phyloP scores from a whole-genome alignment of 2,113 vertebrate genomes.

The Antennarius striatus region DNA sequence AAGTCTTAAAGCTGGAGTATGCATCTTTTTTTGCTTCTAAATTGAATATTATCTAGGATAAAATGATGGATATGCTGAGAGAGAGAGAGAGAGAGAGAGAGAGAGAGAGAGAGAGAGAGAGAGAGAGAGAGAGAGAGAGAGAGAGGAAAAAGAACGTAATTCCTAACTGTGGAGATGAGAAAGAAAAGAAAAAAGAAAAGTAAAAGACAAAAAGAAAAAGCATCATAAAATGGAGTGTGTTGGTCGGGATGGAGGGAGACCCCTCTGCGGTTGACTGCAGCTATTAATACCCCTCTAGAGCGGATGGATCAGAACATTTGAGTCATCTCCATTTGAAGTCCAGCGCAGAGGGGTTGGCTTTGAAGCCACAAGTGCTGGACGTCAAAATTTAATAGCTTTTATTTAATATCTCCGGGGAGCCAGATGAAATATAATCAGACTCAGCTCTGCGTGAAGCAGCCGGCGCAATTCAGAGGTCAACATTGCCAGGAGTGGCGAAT shows the following conservation, averaged over 20 bases:
- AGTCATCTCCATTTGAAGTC: constrained; percentile 56
- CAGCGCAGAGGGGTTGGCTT: constrained; percentile 12
- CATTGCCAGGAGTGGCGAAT: background rate
- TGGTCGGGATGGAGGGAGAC: constrained; percentile 1
- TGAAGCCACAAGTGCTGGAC: constrained; percentile 17
- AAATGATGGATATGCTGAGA: too few species aligned
- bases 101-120: background rate
- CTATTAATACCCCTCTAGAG: constrained; percentile 45
- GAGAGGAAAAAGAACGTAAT: background rate
- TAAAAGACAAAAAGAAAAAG: background rate
- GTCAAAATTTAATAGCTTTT: constrained; percentile 25
- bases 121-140: background rate
- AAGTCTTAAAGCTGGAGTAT: too few species aligned
- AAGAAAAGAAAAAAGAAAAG: background rate
- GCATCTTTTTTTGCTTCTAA: too few species aligned
- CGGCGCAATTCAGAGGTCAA: constrained; percentile 1
- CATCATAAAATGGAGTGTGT: background rate
- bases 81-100: too few species aligned
- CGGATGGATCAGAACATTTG: constrained; percentile 52
- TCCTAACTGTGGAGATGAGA: too few species aligned
- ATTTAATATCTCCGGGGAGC: constrained; percentile 9
- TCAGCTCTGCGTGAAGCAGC: background rate
- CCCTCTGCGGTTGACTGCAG: constrained; percentile 22
- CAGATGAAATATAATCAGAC: background rate
- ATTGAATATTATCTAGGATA: too few species aligned